Conservation (phyloP, 2,113 vertebrate species). For the Alectura lathami region DNA sequence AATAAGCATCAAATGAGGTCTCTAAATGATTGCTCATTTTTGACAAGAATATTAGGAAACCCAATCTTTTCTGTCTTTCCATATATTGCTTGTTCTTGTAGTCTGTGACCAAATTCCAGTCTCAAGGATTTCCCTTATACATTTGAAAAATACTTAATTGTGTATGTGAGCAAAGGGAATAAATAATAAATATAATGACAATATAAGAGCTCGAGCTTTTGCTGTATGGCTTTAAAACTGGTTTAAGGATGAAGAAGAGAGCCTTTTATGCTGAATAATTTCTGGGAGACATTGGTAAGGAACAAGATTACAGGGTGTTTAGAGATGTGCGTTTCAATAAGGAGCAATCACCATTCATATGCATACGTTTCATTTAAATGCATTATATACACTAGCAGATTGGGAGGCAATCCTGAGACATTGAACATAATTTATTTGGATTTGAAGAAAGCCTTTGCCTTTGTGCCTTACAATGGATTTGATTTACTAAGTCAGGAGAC, state of each 20-base stretch:
- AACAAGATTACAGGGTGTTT: slow-evolving; percentile 71
- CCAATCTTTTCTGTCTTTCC: background rate
- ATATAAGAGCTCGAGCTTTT: background rate
- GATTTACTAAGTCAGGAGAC: slow-evolving; percentile 57
- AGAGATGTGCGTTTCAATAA: slow-evolving; percentile 61
- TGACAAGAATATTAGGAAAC: background rate
- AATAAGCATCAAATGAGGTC: background rate
- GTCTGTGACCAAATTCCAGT: background rate
- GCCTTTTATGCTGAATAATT: slow-evolving; percentile 64
- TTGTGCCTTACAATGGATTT: slow-evolving; percentile 66
- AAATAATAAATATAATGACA: slow-evolving; percentile 44
- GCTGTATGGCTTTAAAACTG: slow-evolving; percentile 48
- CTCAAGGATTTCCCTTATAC: background rate
- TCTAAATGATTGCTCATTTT: slow-evolving; percentile 21
- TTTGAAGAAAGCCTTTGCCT: slow-evolving; percentile 66
- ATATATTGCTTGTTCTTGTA: background rate
- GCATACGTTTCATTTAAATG: slow-evolving; percentile 72
- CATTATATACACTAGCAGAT: slow-evolving; percentile 67
- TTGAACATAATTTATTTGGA: slow-evolving; percentile 64
- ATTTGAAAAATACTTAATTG: slow-evolving; percentile 23
- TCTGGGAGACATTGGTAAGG: slow-evolving; percentile 59
- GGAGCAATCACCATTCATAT: slow-evolving; percentile 74
- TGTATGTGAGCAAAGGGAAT: background rate
- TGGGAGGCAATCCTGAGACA: slow-evolving; percentile 66
- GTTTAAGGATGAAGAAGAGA: slow-evolving; percentile 32